Evolutionary conservation across 1,140 invertebrate species (phyloP), one percentile per base, ranked within the genome.

Genomic region (Medauroidea extradentata): DNA sequence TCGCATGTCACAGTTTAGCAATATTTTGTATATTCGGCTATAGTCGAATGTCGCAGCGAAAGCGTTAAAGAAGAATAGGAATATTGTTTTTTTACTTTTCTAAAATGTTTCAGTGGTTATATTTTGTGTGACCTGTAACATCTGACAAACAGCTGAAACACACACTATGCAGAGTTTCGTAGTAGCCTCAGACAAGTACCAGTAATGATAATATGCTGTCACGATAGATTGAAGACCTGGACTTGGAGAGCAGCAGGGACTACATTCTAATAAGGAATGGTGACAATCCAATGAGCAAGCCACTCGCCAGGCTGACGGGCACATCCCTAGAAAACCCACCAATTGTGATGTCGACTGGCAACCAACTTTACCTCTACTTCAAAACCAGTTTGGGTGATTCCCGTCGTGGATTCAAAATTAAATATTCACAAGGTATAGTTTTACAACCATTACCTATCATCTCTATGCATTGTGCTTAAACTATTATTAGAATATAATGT

Each of bases 231-330:
- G 89, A 96, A 67, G 92, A 96, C 71, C 79, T 97, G 65, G 93
- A 96, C 69, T 77, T 97, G 62, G 90, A 91, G 71, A 83, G 85
- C 66, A 85, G 87, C 53, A 83, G 90, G 61, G 94, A 97, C 75
- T 93, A 90, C 63, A 83, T 97, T 46, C 80, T 96, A 0, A 84
- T 97, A 42, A 85, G 95, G 52, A 93, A 98, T 73, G 95, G 95
- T 2, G 84, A 90, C 52, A 85, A 84, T 0, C 91, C 95, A 14
- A 92, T 88, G 71, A 90, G 89, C 69, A 83, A 86, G 62, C 82
- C 89, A 24, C 85, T 98, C 39, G 90, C 90, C 5, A 80, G 86
- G 68, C 72, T 97, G 25, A 93, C 91, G 2, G 94, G 94, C 46
- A 79, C 81, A 57, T 78, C 81, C 1, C 80, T 84, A 58, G 84